Base-by-base conservation (phyloP, 2,113 vertebrate genomes). In the Cebus imitator region DNA sequence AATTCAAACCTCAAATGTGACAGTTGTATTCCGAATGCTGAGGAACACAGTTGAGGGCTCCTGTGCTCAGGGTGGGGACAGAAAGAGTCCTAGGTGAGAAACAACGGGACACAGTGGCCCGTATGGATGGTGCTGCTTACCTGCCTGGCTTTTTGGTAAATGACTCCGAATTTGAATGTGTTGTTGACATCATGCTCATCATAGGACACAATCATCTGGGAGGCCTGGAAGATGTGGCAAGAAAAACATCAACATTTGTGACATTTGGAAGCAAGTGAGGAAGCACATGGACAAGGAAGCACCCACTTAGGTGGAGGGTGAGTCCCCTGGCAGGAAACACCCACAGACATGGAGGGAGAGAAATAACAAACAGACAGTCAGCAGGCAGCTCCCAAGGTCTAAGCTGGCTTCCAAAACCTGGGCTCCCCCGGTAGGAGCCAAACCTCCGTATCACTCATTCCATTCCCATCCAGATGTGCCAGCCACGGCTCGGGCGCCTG, bases 121-220 rank as follows among this genome's bases (percentile, higher is more conserved):
- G 5, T 30, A 17, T 9, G 40, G 48, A 68, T 6, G 1, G 1
- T 14, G 45, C 16, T 68, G 58, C 99, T 98, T 97, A 99, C 99
- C 99, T 99, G 99, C 78, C 99, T 99, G 97, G 99, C 99, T 95
- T 99, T 99, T 97, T 99, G 99, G 93, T 99, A 99, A 97, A 99
- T 99, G 85, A 99, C 99, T 8, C 99, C 99, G 7, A 99, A 99
- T 98, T 99, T 99, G 98, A 99, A 99, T 0, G 99, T 99, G 98
- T 99, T 99, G 98, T 99, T 99, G 94, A 99, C 98, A 92, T 99
- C 99, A 1, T 99, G 99, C 27, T 99, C 99, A 50, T 99, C 99
- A 0, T 99, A 99, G 79, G 98, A 99, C 72, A 99, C 99, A 18
- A 99, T 99, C 98, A 99, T 99, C 93, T 99, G 99, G 85, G 99